Conservation (phyloP, 2,113 vertebrate genomes). For the Indicator indicator region DNA sequence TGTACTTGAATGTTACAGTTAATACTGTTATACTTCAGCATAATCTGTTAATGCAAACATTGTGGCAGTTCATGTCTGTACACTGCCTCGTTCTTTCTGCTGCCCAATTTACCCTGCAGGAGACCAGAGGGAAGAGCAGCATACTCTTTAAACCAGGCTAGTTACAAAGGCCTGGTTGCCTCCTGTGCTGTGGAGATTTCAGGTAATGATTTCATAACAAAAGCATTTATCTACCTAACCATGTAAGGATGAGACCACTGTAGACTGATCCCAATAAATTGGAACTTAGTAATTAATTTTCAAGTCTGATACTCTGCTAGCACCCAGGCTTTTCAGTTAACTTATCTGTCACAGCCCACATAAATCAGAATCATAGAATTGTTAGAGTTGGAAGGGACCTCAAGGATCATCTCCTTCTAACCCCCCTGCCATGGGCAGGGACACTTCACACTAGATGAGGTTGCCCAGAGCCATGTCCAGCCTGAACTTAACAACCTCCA, state of each 20-base stretch:
- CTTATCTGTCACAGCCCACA: not conserved
- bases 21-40: not conserved
- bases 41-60: not conserved
- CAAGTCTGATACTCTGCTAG: fast-evolving
- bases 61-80: not conserved
- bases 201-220: not conserved
- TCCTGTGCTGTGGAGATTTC: fast-evolving
- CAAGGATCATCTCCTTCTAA: too few relatives aligned
- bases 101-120: not conserved
- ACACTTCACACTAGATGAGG: too few relatives aligned
- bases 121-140: not conserved
- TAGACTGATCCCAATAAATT: not conserved
- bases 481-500: too few relatives aligned
- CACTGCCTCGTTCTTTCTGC: not conserved
- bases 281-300: not conserved
- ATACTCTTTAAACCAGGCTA: not conserved
- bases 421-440: too few relatives aligned
- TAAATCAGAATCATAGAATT: not conserved
- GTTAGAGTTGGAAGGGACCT: too few relatives aligned
- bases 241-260: not conserved
- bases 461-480: too few relatives aligned
- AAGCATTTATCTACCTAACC: not conserved
- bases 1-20: not conserved
- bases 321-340: not conserved
- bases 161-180: fast-evolving